A percentile compares a stretch with the other conserved stretches of the same genome.
These are phyloP conservation scores for Nudaria mundana DNA, from an alignment of 2,888 invertebrate species.

Conservation along the genomic window DNA sequence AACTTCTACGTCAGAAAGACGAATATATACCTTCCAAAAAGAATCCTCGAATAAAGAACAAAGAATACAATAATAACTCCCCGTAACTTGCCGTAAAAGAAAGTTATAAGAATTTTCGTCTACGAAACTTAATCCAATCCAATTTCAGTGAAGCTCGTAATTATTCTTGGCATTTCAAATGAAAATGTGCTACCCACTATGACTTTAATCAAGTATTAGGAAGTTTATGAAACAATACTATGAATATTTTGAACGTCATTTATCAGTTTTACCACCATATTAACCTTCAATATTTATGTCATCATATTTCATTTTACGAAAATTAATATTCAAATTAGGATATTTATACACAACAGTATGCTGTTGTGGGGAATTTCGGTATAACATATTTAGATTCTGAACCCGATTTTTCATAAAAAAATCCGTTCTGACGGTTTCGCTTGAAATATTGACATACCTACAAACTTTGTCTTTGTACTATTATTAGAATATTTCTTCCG, in stretches of 20 bases:
- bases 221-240: too few relatives aligned
- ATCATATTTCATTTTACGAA: not conserved
- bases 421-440: too few relatives aligned
- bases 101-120: conserved; percentile 33
- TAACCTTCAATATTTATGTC: not conserved
- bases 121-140: conserved; percentile 29
- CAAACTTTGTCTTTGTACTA: not conserved
- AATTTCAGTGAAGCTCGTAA: conserved; percentile 32
- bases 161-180: conserved; percentile 31
- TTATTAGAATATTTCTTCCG: not conserved
- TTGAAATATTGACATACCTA: too few relatives aligned
- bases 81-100: conserved; percentile 29
- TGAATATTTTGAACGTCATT: not conserved
- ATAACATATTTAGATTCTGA: too few relatives aligned
- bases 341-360: too few relatives aligned
- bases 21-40: conserved; percentile 22
- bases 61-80: conserved; percentile 33
- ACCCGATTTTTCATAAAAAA: too few relatives aligned
- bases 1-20: conserved; percentile 20
- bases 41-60: conserved; percentile 30
- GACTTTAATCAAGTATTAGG: conserved; percentile 5
- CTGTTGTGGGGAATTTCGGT: too few relatives aligned
- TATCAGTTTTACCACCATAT: not conserved
- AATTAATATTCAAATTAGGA: not conserved
- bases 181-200: conserved; percentile 19